Evolutionary conservation across 1,140 invertebrate genomes (phyloP).

Genomic region (Nephila pilipes): DNA sequence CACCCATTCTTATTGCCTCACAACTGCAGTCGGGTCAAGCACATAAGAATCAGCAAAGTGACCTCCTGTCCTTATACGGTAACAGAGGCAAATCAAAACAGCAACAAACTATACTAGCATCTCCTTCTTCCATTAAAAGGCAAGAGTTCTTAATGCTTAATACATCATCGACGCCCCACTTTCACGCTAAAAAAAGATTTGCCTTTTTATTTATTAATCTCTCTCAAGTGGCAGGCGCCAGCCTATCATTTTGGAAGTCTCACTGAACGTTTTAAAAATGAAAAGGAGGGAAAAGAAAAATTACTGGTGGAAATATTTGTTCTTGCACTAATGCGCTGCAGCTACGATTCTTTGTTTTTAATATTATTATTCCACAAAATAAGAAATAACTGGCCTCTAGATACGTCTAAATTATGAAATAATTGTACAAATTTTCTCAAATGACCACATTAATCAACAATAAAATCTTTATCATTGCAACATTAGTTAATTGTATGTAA

Average conservation of each 20-base stretch:
- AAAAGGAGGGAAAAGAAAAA: not conserved
- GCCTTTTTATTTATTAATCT: slow-evolving; percentile 69
- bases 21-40: not conserved
- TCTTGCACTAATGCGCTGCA: not conserved
- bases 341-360: not conserved
- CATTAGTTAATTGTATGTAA: too few species aligned
- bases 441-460: too few species aligned
- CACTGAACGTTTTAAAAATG: slow-evolving; percentile 27
- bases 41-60: not conserved
- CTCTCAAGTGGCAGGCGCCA: slow-evolving; percentile 51
- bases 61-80: slow-evolving; percentile 66
- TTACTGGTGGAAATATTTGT: not conserved
- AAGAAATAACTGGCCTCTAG: too few species aligned
- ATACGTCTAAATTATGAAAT: too few species aligned
- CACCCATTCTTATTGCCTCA: not conserved
- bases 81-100: not conserved
- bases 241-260: slow-evolving; percentile 38
- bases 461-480: too few species aligned
- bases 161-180: slow-evolving; percentile 69
- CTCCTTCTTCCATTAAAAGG: slow-evolving; percentile 52
- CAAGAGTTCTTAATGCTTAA: slow-evolving; percentile 44
- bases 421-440: too few species aligned
- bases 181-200: slow-evolving; percentile 64
- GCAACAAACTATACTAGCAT: not conserved
- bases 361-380: too few species aligned